phyloP scores from a whole-genome alignment of 2,888 invertebrate species.

The Protonemura montana region DNA sequence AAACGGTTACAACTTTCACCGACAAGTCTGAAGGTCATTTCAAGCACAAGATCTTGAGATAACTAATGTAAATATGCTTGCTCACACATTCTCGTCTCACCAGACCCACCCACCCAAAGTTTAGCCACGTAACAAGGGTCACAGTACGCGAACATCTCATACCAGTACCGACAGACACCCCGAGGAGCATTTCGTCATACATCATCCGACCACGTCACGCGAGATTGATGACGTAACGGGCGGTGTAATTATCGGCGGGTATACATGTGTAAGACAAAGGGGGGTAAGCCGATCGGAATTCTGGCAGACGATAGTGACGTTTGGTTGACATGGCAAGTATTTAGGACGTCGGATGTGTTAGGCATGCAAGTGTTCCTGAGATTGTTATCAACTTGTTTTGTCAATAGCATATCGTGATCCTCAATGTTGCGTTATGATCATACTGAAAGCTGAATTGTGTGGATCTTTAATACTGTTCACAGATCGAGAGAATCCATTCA shows the following conservation, averaged over 20 bases:
- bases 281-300: not conserved
- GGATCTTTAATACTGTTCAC: no score
- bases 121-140: not conserved
- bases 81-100: not conserved
- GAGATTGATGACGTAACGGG: conserved; percentile 33
- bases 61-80: not conserved
- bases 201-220: conserved; percentile 22
- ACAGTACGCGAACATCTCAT: not conserved
- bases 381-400: no score
- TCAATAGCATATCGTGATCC: no score
- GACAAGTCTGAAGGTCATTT: no score
- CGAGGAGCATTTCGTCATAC: conserved; percentile 33
- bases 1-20: no score
- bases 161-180: not conserved
- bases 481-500: no score
- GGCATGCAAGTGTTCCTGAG: no score
- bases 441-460: no score
- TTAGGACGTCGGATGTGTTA: not conserved
- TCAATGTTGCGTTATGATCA: no score
- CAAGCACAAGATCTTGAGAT: not conserved
- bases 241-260: conserved; percentile 1
- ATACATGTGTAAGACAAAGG: not conserved
- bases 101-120: not conserved
- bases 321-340: not conserved
- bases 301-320: not conserved